Percentiles rank a stretch among this genome's conserved stretches.
phyloP scores from a whole-genome alignment of 2,113 vertebrate species.

The Notarius quadriscutis region DNA sequence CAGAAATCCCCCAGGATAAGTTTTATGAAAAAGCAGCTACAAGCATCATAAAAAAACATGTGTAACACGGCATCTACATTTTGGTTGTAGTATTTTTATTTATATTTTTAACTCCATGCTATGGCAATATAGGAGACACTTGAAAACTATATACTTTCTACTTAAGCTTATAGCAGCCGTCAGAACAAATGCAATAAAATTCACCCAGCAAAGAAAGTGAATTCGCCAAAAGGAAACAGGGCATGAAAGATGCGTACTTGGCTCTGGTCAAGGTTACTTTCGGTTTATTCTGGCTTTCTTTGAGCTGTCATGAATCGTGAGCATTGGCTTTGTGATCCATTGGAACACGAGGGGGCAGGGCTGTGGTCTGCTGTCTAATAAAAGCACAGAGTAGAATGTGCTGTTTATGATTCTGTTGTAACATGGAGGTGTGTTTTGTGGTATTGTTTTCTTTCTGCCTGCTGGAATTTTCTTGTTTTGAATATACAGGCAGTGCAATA shows the following conservation, averaged over 20 bases:
- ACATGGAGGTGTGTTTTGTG: background rate
- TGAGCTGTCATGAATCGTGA: background rate
- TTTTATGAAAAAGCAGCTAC: background rate
- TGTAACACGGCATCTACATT: background rate
- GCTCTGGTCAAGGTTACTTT: background rate
- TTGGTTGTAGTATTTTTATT: background rate
- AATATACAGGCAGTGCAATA: background rate
- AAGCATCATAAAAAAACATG: background rate
- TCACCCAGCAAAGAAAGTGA: background rate
- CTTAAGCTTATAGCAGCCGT: background rate
- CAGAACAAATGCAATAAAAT: background rate
- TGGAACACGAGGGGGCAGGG: background rate
- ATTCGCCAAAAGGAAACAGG: background rate
- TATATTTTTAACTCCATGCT: background rate
- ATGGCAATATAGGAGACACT: background rate
- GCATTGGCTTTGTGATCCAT: background rate
- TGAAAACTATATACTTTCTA: background rate
- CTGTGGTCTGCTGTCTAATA: background rate
- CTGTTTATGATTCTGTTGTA: background rate
- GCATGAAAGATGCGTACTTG: background rate
- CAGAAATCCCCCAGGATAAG: background rate
- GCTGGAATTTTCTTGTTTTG: background rate
- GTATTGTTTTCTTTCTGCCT: background rate
- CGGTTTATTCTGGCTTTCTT: background rate
- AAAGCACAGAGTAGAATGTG: background rate